phyloP scores from a whole-genome alignment of 2,797 vertebrate genomes.

The Monodelphis domestica region DNA sequence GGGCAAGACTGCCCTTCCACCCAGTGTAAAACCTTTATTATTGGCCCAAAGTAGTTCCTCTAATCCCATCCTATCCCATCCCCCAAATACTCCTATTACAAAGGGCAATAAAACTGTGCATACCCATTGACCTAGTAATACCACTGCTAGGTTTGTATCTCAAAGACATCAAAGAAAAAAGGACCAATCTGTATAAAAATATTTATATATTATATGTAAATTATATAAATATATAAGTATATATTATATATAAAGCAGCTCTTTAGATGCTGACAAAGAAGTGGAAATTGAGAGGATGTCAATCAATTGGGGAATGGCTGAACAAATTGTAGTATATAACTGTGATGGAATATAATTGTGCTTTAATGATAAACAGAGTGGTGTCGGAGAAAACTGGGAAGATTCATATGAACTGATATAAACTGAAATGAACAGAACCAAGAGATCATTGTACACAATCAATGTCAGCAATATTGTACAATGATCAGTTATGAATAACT shows the following conservation, averaged over 20 bases:
- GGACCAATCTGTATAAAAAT: neutral
- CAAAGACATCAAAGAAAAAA: neutral
- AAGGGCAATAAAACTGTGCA: neutral
- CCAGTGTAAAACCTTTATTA: too few species aligned
- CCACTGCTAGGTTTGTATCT: neutral
- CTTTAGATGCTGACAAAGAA: neutral
- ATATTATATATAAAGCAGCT: too few species aligned
- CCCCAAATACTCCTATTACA: too few species aligned
- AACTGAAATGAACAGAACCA: neutral
- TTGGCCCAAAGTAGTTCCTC: too few species aligned
- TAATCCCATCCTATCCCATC: too few species aligned
- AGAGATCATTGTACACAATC: neutral
- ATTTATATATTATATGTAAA: too few species aligned
- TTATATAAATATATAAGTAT: too few species aligned
- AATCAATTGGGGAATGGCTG: neutral
- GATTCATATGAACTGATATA: neutral
- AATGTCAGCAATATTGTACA: neutral
- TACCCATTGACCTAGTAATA: neutral
- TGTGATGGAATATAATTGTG: neutral
- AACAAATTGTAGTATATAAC: neutral
- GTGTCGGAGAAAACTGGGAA: neutral
- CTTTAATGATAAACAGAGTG: neutral
- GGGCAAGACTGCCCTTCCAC: too few species aligned
- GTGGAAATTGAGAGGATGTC: neutral
- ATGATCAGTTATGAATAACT: neutral